These are phyloP conservation scores for Drosophila bunnanda DNA, from an alignment of 2,888 invertebrate species.

Conservation along the genomic window DNA sequence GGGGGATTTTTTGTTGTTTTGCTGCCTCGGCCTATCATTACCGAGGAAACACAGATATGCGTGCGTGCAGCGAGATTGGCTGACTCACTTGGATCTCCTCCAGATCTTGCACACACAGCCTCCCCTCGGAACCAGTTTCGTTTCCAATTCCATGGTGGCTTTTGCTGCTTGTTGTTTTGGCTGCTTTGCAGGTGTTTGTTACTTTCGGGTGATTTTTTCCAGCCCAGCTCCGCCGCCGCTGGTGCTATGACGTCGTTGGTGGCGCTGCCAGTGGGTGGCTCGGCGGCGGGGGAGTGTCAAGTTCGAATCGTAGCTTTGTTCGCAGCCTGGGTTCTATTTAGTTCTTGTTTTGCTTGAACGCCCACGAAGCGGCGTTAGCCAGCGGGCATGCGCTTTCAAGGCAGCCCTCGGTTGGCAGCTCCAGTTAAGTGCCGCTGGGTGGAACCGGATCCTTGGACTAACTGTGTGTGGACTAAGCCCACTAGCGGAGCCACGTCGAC, in stretches of 20 bases:
- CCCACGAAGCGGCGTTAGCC: slow-evolving; percentile 20
- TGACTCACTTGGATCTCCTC: slow-evolving; percentile 26
- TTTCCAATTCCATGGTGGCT: slow-evolving; percentile 31
- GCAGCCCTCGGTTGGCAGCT: slow-evolving; percentile 45
- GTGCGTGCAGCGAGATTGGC: slow-evolving; percentile 33
- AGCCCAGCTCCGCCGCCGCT: slow-evolving; percentile 1
- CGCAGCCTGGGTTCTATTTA: slow-evolving; percentile 20
- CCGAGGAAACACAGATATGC: slow-evolving; percentile 31
- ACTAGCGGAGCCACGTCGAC: slow-evolving; percentile 5
- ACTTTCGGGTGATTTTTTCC: slow-evolving; percentile 25
- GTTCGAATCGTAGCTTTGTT: slow-evolving; percentile 23
- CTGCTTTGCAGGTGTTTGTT: slow-evolving; percentile 35
- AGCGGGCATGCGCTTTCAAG: slow-evolving; percentile 27
- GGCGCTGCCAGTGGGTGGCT: slow-evolving; percentile 2
- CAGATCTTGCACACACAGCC: slow-evolving; percentile 19
- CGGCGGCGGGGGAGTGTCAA: slow-evolving; percentile 17
- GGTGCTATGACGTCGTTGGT: slow-evolving; percentile 41
- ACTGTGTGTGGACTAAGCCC: not conserved
- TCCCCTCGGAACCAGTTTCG: slow-evolving; percentile 47
- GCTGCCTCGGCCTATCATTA: slow-evolving; percentile 25
- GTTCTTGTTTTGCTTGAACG: slow-evolving; percentile 45
- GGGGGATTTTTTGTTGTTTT: slow-evolving; percentile 30
- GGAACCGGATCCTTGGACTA: slow-evolving; percentile 46
- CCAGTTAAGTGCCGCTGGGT: slow-evolving; percentile 40
- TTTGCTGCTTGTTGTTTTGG: slow-evolving; percentile 24